Conservation (phyloP, 1,140 invertebrate species). For the Eubasilissa regina region DNA sequence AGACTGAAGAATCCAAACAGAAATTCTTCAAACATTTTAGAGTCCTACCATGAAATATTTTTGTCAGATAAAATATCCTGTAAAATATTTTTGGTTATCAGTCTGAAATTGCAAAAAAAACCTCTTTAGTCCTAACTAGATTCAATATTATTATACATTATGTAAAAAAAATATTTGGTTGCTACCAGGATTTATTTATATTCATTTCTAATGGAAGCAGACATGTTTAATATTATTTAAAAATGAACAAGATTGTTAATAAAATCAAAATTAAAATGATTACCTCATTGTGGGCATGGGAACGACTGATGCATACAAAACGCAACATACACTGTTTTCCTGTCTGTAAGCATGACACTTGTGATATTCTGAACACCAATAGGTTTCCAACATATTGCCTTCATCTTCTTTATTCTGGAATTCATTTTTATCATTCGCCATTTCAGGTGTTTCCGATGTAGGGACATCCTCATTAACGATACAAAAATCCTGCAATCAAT, state of each 20-base stretch:
- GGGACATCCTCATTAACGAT: slow-evolving; percentile 38
- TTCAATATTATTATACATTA: too few relatives aligned
- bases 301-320: slow-evolving; percentile 78
- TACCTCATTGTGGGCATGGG: slow-evolving; percentile 80
- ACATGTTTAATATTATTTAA: slow-evolving; percentile 8
- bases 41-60: slow-evolving; percentile 54
- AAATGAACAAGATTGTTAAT: not conserved
- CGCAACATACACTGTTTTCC: slow-evolving; percentile 77
- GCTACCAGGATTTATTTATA: not conserved
- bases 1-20: too few relatives aligned
- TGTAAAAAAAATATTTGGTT: too few relatives aligned
- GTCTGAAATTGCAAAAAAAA: slow-evolving; percentile 63
- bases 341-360: slow-evolving; percentile 83
- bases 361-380: slow-evolving; percentile 88
- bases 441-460: slow-evolving; percentile 49
- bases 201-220: not conserved
- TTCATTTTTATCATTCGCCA: slow-evolving; percentile 56
- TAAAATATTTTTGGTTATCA: slow-evolving; percentile 63
- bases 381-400: slow-evolving; percentile 75
- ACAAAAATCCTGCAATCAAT: slow-evolving; percentile 55
- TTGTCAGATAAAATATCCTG: slow-evolving; percentile 58
- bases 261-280: slow-evolving; percentile 12
- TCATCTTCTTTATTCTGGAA: slow-evolving; percentile 63
- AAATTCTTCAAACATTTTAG: too few relatives aligned
- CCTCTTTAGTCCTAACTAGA: too few relatives aligned